Evolutionary conservation across 2,113 vertebrate species (phyloP), one percentile per base, ranked within the genome.

Genomic region (Cercopithecus mona): DNA sequence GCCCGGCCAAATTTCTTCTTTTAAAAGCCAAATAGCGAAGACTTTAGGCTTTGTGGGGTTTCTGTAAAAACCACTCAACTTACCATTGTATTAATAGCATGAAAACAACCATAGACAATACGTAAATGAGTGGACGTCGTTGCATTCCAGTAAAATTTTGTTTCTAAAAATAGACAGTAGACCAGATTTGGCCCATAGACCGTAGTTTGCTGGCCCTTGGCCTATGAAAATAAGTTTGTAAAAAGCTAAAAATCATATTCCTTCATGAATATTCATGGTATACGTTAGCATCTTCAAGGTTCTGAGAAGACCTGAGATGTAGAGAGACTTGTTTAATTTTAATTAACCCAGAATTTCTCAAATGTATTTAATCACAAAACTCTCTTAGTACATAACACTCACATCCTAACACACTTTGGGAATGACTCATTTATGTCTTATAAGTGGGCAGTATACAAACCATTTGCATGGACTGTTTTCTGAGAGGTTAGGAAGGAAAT

Each of bases 161-260:
- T 86, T 95, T 94, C 18, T 35, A 72, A 85, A 94, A 94, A 38
- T 52, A 90, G 16, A 18, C 18, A 2, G 16, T 72, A 68, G 61
- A 3, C 5, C 8, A 83, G 68, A 80, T 45, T 86, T 90, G 57
- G 35, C 6, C n/a, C 70, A 50, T 12, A 72, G 5, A 22, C 57
- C 35, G 2, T 25, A 55, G 22, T 88, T 76, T 78, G 40, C 38
- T 90, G 30, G 96, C 32, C 83, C 25, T 38, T 91, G 25, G 12
- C 32, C 91, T 88, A 25, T 38, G 70, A 92, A 96, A 93, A 94
- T 92, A 48, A 95, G 35, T 87, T 96, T 84, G 8, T 59, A 79
- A 73, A 92, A 73, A 84, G 32, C 45, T 85, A 52, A 3, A 76
- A 32, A 43, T 13, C 7, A 6, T 76, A 50, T 57, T 23, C 40